These are phyloP conservation scores for Hippasteria phrygiana DNA, from an alignment of 53 echinoderm and acorn worm genomes.

Conservation along the genomic window DNA sequence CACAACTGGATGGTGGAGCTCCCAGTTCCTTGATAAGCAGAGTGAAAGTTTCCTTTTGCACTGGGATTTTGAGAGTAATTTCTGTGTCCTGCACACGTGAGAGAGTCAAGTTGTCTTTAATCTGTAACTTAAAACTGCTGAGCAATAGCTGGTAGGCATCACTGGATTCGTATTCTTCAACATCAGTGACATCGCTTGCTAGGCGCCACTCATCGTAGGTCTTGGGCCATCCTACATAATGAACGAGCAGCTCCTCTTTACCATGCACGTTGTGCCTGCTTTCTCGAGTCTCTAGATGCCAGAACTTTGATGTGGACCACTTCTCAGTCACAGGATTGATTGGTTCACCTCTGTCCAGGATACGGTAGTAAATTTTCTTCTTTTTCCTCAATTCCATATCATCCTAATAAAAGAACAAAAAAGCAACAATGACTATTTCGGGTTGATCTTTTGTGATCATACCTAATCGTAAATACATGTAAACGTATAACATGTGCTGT, in stretches of 20 bases:
- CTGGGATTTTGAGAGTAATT: slow-evolving; percentile 54
- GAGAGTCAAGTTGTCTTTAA: slow-evolving; percentile 50
- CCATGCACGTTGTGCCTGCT: not conserved
- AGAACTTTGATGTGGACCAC: slow-evolving; percentile 58
- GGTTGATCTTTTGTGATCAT: too few species aligned
- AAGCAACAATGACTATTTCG: too few species aligned
- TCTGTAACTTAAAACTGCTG: slow-evolving; percentile 7
- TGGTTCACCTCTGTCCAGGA: too few species aligned
- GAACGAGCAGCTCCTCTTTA: slow-evolving; percentile 43
- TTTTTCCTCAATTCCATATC: too few species aligned
- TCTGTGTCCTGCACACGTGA: slow-evolving; percentile 59
- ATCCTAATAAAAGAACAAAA: too few species aligned
- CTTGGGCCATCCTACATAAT: slow-evolving; percentile 50
- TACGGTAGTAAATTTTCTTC: too few species aligned
- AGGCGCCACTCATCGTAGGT: slow-evolving; percentile 48
- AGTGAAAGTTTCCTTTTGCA: slow-evolving; percentile 48
- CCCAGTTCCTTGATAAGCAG: not conserved
- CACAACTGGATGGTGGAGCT: not conserved
- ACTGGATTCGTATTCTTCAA: slow-evolving; percentile 5
- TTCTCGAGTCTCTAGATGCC: slow-evolving; percentile 20
- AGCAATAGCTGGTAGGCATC: slow-evolving; percentile 37
- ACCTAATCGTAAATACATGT: too few species aligned
- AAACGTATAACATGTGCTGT: too few species aligned
- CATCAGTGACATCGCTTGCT: slow-evolving; percentile 33
- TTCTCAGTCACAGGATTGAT: too few species aligned